These are phyloP conservation scores for Noctuana brunneofusca DNA, from an alignment of 2,888 invertebrate species.

Conservation along the genomic window DNA sequence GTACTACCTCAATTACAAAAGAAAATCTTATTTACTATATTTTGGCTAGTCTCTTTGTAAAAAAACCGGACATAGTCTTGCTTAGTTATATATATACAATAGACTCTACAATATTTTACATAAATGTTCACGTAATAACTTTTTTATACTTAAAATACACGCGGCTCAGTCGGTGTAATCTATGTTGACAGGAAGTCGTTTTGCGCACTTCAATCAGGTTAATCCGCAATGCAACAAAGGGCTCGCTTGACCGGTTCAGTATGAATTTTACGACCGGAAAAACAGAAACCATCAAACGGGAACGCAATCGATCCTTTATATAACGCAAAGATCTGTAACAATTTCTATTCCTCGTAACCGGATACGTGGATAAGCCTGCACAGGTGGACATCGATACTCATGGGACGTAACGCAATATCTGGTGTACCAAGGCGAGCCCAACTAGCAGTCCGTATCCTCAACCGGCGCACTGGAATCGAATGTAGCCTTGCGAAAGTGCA, in stretches of 20 bases:
- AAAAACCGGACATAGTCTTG: too few species aligned
- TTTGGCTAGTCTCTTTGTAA: too few species aligned
- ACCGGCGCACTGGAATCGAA: constrained; percentile 7
- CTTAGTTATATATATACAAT: too few species aligned
- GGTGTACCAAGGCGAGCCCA: constrained; percentile 51
- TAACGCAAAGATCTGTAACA: constrained; percentile 30
- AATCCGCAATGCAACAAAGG: constrained; percentile 11
- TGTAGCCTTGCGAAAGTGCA: constrained; percentile 14
- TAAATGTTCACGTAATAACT: too few species aligned
- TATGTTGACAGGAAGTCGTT: constrained; percentile 3
- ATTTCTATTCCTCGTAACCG: constrained; percentile 52
- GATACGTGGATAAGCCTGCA: constrained; percentile 47
- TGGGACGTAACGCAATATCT: constrained; percentile 67
- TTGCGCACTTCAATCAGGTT: constrained; percentile 15
- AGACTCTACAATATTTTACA: too few species aligned
- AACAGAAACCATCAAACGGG: constrained; percentile 18
- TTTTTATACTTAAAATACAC: too few species aligned
- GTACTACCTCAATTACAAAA: too few species aligned
- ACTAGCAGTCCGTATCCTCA: constrained; percentile 56
- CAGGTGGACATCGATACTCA: constrained; percentile 65
- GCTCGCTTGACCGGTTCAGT: constrained; percentile 20
- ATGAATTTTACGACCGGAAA: constrained; percentile 30
- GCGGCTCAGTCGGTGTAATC: too few species aligned
- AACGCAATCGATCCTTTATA: constrained; percentile 26
- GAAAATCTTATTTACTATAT: too few species aligned